Evolutionary conservation across 2,888 invertebrate genomes (phyloP).

Genomic region (Parnassius mnemosyne): DNA sequence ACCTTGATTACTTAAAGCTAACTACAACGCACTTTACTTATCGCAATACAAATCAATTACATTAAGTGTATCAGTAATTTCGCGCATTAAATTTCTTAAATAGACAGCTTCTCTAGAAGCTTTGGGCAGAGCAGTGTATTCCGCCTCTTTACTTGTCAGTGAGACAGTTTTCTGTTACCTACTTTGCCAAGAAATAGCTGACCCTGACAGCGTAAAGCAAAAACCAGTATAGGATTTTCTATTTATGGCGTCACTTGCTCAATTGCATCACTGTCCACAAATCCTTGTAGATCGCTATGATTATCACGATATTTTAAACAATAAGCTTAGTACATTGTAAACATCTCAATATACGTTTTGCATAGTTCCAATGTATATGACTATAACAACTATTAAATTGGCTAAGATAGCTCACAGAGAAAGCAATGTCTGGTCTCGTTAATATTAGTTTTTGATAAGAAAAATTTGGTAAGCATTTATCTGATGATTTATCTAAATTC

Average conservation of each 20-base stretch:
- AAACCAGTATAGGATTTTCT: slow-evolving; percentile 2
- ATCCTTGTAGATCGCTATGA: not conserved
- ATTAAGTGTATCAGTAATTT: too few species aligned
- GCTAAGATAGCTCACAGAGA: not conserved
- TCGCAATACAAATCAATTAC: too few species aligned
- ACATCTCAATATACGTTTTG: not conserved
- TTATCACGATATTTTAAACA: not conserved
- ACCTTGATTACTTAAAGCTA: too few species aligned
- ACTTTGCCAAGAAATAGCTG: not conserved
- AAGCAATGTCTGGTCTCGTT: not conserved
- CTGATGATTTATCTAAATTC: not conserved
- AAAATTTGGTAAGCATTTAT: not conserved
- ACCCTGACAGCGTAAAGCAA: not conserved
- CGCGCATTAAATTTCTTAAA: too few species aligned
- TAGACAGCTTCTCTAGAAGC: too few species aligned
- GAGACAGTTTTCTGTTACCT: too few species aligned
- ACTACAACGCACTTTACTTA: too few species aligned
- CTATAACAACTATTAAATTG: not conserved
- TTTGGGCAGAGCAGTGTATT: too few species aligned
- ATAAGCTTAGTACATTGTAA: not conserved
- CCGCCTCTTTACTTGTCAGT: too few species aligned
- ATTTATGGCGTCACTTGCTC: not conserved
- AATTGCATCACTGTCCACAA: not conserved
- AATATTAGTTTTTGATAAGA: not conserved
- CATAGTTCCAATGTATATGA: not conserved